These are phyloP conservation scores for Catostomus latipinnis DNA, from an alignment of 2,797 vertebrate genomes.

Conservation along the genomic window DNA sequence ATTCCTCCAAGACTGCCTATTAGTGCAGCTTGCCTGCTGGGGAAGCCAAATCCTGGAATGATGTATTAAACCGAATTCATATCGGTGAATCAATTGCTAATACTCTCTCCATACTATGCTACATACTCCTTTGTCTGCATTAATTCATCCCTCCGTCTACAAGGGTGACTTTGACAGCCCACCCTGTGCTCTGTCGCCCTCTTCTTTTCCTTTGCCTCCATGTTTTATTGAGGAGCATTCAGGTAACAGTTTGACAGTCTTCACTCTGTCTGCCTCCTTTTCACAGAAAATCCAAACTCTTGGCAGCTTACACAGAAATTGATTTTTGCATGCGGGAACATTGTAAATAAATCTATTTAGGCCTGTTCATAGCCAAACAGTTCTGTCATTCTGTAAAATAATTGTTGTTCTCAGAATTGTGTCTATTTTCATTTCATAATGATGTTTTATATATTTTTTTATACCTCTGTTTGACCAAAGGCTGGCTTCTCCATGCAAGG, in stretches of 20 bases:
- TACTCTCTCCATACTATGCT: conserved; percentile 25
- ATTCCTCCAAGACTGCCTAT: conserved; percentile 76
- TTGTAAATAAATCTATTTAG: conserved; percentile 45
- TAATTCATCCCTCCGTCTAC: conserved; percentile 37
- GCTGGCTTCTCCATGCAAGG: not conserved
- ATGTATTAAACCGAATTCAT: conserved; percentile 58
- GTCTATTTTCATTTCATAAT: conserved; percentile 8
- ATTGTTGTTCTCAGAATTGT: conserved; percentile 14
- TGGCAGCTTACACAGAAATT: conserved; percentile 54
- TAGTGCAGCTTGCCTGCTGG: conserved; percentile 71
- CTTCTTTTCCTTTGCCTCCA: conserved; percentile 32
- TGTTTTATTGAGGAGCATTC: conserved; percentile 1
- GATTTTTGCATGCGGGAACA: conserved; percentile 46
- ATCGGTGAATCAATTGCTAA: conserved; percentile 22
- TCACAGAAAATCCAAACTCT: conserved; percentile 35
- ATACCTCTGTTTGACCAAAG: not conserved
- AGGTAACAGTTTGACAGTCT: conserved; percentile 50
- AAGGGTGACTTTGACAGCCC: conserved; percentile 45
- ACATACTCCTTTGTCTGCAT: conserved; percentile 28
- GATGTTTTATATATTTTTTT: conserved; percentile 1
- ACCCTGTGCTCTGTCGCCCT: conserved; percentile 8
- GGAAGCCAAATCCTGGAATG: conserved; percentile 63
- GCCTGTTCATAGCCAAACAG: conserved; percentile 28
- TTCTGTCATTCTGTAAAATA: not conserved
- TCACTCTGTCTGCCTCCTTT: conserved; percentile 24